Evolutionary conservation across 1,140 invertebrate genomes (phyloP).

Genomic region (Bombus superbus): DNA sequence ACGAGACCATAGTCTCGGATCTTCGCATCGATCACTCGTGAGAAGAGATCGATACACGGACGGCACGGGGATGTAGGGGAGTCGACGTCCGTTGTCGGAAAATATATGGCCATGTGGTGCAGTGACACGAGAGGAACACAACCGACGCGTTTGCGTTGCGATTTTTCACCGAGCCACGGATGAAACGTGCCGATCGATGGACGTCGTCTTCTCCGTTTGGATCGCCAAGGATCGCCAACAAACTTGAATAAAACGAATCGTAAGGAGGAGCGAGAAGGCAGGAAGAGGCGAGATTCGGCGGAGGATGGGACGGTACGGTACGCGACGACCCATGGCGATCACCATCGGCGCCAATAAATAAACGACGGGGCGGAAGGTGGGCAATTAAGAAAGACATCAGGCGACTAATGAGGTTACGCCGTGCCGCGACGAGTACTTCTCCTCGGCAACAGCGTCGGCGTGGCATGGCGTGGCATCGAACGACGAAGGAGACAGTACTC

Average conservation of each 20-base stretch:
- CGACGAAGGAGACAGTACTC: constrained; percentile 16
- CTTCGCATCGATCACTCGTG: constrained; percentile 68
- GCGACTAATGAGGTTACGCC: constrained; percentile 79
- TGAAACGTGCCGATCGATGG: constrained; percentile 44
- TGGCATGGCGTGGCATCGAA: constrained; percentile 14
- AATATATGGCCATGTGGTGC: constrained; percentile 55
- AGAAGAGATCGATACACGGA: constrained; percentile 66
- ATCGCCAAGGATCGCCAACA: too few species aligned
- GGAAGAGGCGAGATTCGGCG: not conserved
- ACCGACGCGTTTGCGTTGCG: constrained; percentile 30
- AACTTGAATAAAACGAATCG: constrained; percentile 8
- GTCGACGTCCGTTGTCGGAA: constrained; percentile 46
- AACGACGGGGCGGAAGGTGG: constrained; percentile 66
- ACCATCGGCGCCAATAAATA: constrained; percentile 76
- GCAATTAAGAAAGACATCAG: constrained; percentile 81
- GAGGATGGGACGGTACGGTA: not conserved
- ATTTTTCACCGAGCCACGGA: constrained; percentile 22
- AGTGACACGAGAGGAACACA: constrained; percentile 54
- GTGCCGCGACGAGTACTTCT: constrained; percentile 65
- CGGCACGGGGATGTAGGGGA: constrained; percentile 52
- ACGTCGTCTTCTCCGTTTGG: too few species aligned
- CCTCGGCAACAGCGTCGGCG: constrained; percentile 49
- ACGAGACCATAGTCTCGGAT: constrained; percentile 59
- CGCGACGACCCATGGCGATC: constrained; percentile 49
- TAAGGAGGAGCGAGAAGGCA: not conserved